phyloP scores from a whole-genome alignment of 2,797 vertebrate genomes.

The Aeoliscus strigatus region DNA sequence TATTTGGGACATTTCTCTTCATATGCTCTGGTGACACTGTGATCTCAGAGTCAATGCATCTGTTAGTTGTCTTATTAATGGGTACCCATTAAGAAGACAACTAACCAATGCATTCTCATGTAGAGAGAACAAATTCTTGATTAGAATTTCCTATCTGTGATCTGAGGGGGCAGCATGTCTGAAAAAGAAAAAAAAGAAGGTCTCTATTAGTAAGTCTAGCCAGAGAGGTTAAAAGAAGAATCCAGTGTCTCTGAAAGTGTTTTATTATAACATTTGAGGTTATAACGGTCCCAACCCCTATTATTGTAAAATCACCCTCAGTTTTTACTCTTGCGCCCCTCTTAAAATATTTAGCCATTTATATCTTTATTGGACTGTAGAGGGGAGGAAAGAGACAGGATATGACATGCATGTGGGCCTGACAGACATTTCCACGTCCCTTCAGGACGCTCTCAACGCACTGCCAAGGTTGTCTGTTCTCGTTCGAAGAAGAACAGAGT shows the following conservation, averaged over 20 bases:
- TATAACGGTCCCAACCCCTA: neutral
- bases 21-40: slow-evolving; percentile 28
- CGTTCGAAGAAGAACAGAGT: slow-evolving; percentile 41
- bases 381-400: neutral
- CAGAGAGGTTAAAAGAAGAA: neutral
- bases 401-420: slow-evolving; percentile 19
- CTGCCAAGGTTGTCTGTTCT: slow-evolving; percentile 55
- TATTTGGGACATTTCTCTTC: slow-evolving; percentile 24
- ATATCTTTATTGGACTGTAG: neutral
- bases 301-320: neutral
- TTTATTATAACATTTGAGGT: too few species aligned
- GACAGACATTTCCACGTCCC: slow-evolving; percentile 41
- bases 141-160: slow-evolving; percentile 19
- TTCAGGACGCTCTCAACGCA: slow-evolving; percentile 53
- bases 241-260: too few species aligned
- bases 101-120: too few species aligned
- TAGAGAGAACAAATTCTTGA: slow-evolving; percentile 30
- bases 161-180: slow-evolving; percentile 7
- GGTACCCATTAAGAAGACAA: too few species aligned
- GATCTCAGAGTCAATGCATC: slow-evolving; percentile 30
- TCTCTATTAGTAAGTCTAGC: neutral
- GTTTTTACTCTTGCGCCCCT: neutral
- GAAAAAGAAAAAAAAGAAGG: slow-evolving; percentile 2
- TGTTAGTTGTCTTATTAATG: slow-evolving; percentile 31
- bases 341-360: neutral